Base-by-base conservation (phyloP, 2,888 invertebrate genomes). In the Tortrix viridana region DNA sequence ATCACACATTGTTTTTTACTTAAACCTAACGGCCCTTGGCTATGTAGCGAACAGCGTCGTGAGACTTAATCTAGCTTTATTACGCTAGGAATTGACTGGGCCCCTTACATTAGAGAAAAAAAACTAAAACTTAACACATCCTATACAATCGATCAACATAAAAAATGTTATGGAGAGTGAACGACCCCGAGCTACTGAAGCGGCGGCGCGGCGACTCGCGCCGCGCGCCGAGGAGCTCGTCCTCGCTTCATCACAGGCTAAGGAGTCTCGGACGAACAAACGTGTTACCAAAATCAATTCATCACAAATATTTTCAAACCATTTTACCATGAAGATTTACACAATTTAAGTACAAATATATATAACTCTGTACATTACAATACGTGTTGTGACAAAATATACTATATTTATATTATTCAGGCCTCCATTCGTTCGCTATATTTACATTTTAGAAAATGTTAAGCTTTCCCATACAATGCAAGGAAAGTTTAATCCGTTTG, bases 341-440 rank as follows among this genome's bases (percentile, higher is more conserved):
- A 82, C 80, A 84, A 72, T 74, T 70, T 74, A 76, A 79, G 78
- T 82, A 86, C 81, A 85, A 82, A 84, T 81, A 82, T 81, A 79
- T 80, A 83, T 81, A 70, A 74, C 75, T 81, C 81, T 82, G 81
- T 83, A 82, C 82, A 84, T 72, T 78, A 73, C 71, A 71, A 77
- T 79, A 79, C 72, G 71, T 72, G 75, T 86, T 88, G 91, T 91
- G 90, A 90, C 91, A 81, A 80, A 82, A 77, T 82, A 81, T 77
- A 76, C 78, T 81, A 82, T 79, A 81, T 79, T 76, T 81, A 80
- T 81, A 78, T 75, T 79, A 78, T 80, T 82, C 88, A 88, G 89
- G 88, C 89, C 89, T 82, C 81, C 86, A 76, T 81, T 84, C 84
- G 79, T 83, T 84, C 81, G 77, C 82, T 84, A 80, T 88, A 90